Evolutionary conservation across 2,888 invertebrate genomes (phyloP), one percentile per base, ranked within the genome.

Genomic region (Spodoptera picta): DNA sequence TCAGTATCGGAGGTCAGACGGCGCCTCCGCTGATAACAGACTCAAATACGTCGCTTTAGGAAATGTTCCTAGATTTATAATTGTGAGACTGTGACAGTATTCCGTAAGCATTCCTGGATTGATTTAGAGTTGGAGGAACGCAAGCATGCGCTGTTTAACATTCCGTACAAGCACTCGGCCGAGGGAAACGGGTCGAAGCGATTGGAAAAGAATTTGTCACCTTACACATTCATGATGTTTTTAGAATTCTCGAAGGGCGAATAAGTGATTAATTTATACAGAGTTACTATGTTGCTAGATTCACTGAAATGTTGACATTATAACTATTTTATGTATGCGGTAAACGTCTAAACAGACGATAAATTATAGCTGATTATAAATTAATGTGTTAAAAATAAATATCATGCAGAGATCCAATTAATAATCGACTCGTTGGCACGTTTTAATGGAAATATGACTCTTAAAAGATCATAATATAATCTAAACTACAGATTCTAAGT

Each of bases 1-100:
- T 24, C 31, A 47, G 62, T 86, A 87, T 86, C 85, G 57, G 42
- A 60, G 84, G 83, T 83, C 84, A 77, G 68, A 43, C 79, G 82
- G 81, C 84, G 84, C 82, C 83, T 63, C 44, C 62, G 52, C 43
- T 66, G 79, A 79, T 81, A 83, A 68, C 64, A 31, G 36, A 60
- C 64, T 64, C 65, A 42, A 73, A 76, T 68, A 62, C 55, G 59
- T 69, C 57, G 43, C 43, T 69, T 53, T 61, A 63, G 62, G 59
- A 73, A 73, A 64, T 66, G 63, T 69, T 44, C 60, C 27, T 43
- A 62, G 65, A 76, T 63, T 63, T 67, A 67, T 68, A 36, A 48
- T 42, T 19, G 9, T 9, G 11, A 36, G 27, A 48, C 42, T 19
- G 9, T 9, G 11, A 42, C 42, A 41, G 36, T 49, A 27, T 45